Base-by-base conservation (phyloP, 2,113 vertebrate genomes). In the Hippolais icterina region DNA sequence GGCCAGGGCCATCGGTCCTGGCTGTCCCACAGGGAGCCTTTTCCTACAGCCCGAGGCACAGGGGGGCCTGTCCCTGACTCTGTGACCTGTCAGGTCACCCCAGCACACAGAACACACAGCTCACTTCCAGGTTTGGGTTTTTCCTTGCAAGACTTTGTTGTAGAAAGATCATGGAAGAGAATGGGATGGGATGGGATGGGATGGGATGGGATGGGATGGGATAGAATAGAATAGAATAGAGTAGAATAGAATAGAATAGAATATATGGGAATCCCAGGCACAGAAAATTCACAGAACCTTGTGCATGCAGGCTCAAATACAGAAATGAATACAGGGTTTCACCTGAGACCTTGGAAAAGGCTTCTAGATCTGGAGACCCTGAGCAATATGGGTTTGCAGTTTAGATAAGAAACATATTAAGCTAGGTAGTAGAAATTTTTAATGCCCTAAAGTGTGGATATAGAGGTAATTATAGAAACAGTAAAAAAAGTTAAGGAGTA, bases 1-100 rank as follows among this genome's bases (percentile, higher is more conserved):
- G 0, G 0, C 28, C 0, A 4, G 61, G 86, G 64, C 31, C 28
- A 7, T 8, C 0, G 1, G 14, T 23, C 59, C 3, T 46, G 83
- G 42, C 53, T 83, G 90, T 54, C 14, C 61, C n/a, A 21, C 27
- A 61, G 22, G 18, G 15, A 29, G 13, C 22, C 39, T 72, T 56
- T 31, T 39, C 82, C 46, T 54, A 6, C 47, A 79, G 70, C 63
- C 50, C 31, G 15, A 10, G 64, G 25, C n/a, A 44, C 42, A 53
- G 23, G 65, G 65, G 5, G 28, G 17, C 4, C 27, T 72, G 69
- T 19, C 31, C 21, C 39, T 42, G 59, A 3, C 56, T 17, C 63
- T 1, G 1, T 35, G 47, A 24, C 42, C 60, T 53, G 33, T 0
- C 1, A 42, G 46, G 24, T 21, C 10, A 35, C 23, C 53, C 17